Evolutionary conservation across 2,113 vertebrate genomes (phyloP), one percentile per base, ranked within the genome.

Genomic region (Phalacrocorax brasilianus): DNA sequence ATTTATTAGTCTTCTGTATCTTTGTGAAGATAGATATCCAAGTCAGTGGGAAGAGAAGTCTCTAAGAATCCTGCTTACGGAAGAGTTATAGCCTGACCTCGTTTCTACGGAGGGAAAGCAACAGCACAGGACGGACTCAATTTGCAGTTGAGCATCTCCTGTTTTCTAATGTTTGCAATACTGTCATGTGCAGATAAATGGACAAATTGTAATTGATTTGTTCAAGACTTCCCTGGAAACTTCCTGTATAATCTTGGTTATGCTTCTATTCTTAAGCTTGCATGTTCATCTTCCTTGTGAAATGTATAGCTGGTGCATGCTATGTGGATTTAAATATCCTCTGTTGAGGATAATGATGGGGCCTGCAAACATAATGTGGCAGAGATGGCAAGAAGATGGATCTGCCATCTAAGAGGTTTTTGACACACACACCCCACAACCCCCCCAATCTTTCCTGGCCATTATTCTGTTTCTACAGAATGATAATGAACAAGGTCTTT

Each of bases 291-390:
- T 84, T 70, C 40, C 28, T 42, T 12, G 53, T 38, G 28, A 63
- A 67, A 80, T 22, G 11, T 20, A 17, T 7, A 12, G 67, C 56
- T 89, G 1, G 5, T 0, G 1, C 47, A 11, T 0, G 1, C 61
- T 55, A 0, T 24, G 8, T 21, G 52, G 50, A n/a, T 59, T 77
- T 77, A 66, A 85, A 71, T 78, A 63, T 7, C 23, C 12, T 53
- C 56, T 82, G 3, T 40, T 58, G 28, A 50, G 52, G 52, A 53
- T 33, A 47, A 63, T 38, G 24, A 5, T 15, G 8, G 30, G 4
- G 32, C 38, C 50, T 81, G 24, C 44, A 53, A 76, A n/a, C 19
- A 32, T 17, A 70, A 81, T 21, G 49, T 56, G 21, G 27, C 59
- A 49, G 59, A 72, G 65, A 35, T 32, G 28, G 81, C 28, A 70